Base-by-base conservation (phyloP, 2,113 vertebrate genomes). In the Triplophysa tibetana region DNA sequence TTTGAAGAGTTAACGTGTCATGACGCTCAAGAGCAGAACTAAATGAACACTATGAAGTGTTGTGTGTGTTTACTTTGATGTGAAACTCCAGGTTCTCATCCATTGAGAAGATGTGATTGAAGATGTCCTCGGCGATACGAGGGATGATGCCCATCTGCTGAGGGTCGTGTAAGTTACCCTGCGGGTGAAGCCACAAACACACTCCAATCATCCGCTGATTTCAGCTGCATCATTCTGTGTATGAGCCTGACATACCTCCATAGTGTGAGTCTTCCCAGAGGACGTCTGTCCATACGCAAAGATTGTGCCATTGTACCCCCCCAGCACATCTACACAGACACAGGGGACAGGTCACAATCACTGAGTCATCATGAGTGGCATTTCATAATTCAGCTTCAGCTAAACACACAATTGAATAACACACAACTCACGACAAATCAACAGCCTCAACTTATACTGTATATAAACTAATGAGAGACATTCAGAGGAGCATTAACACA, bases 11-110 rank as follows among this genome's bases (percentile, higher is more conserved):
- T 38, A 60, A 29, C 41, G 10, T 8, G 45, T 45, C 38, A 56
- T 2, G 13, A 52, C 3, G 14, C 50, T 16, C 13, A 17, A 17
- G 48, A 45, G 43, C 33, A 7, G 33, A 38, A 38, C 7, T 29
- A 29, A 29, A 38, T 38, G 33, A 38, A 38, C 3, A 0, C 29
- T 38, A 38, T 38, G 33, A 38, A 0, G 33, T 38, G 33, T 38
- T 43, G 58, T 33, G 8, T 66, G 43, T 23, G 23, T 45, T 26
- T 69, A 96, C 96, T 94, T 98, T 98, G 82, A 98, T 97, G 76
- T 97, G 96, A 87, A 98, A 97, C 87, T 98, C 96, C 7, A 98
- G 94, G 88, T 97, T 98, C 89, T 98, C 96, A 26, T 98, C 96
- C 96, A 98, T 98, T 77, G 95, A 90, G 70, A 97, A 97, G 90